Evolutionary conservation across 1,140 invertebrate species (phyloP).

Genomic region (Rhopalosiphum padi): DNA sequence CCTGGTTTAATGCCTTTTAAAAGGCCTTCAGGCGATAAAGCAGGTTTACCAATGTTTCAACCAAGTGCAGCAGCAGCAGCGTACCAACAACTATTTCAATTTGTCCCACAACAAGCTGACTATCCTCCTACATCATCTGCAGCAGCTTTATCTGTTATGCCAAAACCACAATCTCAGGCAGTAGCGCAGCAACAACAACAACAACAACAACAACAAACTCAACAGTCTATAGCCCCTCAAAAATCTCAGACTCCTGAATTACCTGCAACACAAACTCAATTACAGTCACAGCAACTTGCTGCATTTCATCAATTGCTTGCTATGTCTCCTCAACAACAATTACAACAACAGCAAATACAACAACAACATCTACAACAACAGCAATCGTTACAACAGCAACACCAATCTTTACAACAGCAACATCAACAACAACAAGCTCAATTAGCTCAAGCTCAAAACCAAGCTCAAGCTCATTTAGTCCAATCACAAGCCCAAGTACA

Average conservation of each 20-base stretch:
- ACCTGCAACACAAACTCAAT: conserved; percentile 32
- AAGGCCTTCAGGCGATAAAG: conserved; percentile 43
- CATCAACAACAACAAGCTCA: conserved; percentile 47
- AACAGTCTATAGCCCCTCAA: conserved; percentile 43
- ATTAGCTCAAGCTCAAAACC: conserved; percentile 51
- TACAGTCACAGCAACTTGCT: conserved; percentile 45
- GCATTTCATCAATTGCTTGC: conserved; percentile 51
- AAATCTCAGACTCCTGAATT: conserved; percentile 49
- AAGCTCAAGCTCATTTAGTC: conserved; percentile 54
- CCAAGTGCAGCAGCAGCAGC: conserved; percentile 50
- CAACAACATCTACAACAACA: conserved; percentile 45
- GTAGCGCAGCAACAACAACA: conserved; percentile 24
- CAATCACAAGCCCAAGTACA: conserved; percentile 49
- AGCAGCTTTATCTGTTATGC: conserved; percentile 33
- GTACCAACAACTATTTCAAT: conserved; percentile 51
- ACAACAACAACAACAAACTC: conserved; percentile 46
- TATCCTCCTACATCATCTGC: conserved; percentile 39
- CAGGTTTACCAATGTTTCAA: conserved; percentile 55
- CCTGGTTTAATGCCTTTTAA: conserved; percentile 50
- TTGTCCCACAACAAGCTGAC: conserved; percentile 34
- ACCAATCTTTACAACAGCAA: conserved; percentile 45
- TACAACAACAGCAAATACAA: conserved; percentile 39
- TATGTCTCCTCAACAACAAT: conserved; percentile 47
- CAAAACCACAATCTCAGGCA: conserved; percentile 34
- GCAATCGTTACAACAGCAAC: conserved; percentile 30